These are phyloP conservation scores for Tenthredo livida DNA, from an alignment of 2,888 invertebrate genomes.

Conservation along the genomic window DNA sequence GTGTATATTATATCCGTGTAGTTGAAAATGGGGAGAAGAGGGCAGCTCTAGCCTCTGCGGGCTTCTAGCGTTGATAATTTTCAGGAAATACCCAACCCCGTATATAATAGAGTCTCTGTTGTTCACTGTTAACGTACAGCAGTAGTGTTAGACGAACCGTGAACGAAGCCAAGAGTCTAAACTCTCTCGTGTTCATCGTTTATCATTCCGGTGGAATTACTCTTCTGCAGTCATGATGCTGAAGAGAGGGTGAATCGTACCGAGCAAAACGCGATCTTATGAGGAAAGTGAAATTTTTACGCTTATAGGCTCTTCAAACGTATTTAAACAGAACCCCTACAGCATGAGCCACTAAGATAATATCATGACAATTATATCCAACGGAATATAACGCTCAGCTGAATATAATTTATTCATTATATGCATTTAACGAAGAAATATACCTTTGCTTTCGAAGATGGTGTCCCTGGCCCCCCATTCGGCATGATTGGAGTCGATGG, in stretches of 20 bases:
- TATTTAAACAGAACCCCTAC: too few species aligned
- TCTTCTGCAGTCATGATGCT: conserved; percentile 12
- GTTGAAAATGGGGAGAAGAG: not conserved
- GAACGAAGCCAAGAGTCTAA: conserved; percentile 40
- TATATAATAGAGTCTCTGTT: not conserved
- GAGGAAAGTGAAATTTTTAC: not conserved
- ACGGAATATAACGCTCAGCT: too few species aligned
- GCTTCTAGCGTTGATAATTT: not conserved
- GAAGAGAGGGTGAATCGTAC: conserved; percentile 15
- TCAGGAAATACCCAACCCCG: not conserved
- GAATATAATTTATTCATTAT: not conserved
- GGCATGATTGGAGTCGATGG: conserved; percentile 84
- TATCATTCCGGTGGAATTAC: conserved; percentile 33
- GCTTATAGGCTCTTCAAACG: not conserved
- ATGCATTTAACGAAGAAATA: too few species aligned
- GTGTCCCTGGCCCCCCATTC: conserved; percentile 89
- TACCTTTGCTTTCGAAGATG: conserved; percentile 90
- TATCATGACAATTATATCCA: too few species aligned
- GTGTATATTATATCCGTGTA: not conserved
- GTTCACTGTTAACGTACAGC: conserved; percentile 13
- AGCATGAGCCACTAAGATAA: too few species aligned
- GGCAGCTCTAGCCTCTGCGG: not conserved
- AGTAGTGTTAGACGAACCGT: conserved; percentile 21
- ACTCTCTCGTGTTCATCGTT: conserved; percentile 31
- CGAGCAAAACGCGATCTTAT: not conserved